Evolutionary conservation across 2,888 invertebrate species (phyloP).

Genomic region (Hedychridium roseum): DNA sequence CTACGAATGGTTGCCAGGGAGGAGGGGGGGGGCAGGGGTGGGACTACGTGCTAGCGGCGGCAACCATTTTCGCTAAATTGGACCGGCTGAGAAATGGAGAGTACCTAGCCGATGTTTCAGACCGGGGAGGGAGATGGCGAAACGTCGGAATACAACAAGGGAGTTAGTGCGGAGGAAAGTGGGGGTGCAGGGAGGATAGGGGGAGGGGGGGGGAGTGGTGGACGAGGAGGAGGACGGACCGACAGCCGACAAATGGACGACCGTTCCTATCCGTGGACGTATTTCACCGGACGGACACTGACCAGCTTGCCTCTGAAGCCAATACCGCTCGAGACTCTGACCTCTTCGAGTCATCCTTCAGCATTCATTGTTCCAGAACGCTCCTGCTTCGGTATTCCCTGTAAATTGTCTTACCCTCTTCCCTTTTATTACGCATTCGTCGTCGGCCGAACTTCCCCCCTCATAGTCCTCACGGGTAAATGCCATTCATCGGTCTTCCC

Average conservation of each 20-base stretch:
- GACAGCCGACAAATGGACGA: constrained; percentile 57
- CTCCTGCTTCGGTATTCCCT: neutral
- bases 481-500: too few relatives aligned
- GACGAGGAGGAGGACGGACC: constrained; percentile 26
- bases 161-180: constrained; percentile 2
- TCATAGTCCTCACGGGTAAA: neutral
- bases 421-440: neutral
- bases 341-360: constrained; percentile 31
- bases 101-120: constrained; percentile 16
- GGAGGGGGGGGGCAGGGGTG: neutral
- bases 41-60: constrained; percentile 23
- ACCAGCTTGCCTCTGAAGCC: constrained; percentile 37
- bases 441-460: neutral
- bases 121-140: too few relatives aligned
- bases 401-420: neutral
- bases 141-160: too few relatives aligned
- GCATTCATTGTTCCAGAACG: constrained; percentile 31
- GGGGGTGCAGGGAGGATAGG: constrained; percentile 4
- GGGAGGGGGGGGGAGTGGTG: constrained; percentile 12
- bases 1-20: constrained; percentile 36
- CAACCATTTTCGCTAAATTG: constrained; percentile 54
- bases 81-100: constrained; percentile 55
- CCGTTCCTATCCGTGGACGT: constrained; percentile 52
- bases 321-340: constrained; percentile 32
- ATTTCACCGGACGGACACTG: constrained; percentile 51